Conservation (phyloP, 2,888 invertebrate species). For the Harpagoxenus sublaevis region DNA sequence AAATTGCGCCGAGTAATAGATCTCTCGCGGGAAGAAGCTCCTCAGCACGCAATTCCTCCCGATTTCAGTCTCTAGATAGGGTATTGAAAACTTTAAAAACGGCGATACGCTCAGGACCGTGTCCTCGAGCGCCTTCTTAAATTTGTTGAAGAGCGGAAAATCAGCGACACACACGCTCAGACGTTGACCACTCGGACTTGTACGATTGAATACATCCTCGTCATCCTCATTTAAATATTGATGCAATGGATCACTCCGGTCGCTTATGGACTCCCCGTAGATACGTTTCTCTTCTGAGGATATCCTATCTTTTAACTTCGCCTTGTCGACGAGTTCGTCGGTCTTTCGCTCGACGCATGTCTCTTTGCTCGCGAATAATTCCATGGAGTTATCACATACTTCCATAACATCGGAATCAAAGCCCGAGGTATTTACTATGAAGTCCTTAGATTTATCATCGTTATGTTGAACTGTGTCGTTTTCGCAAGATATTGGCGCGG, state of each 20-base stretch:
- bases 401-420: conserved; percentile 32
- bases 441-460: conserved; percentile 1
- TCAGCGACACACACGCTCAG: conserved; percentile 88
- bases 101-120: conserved; percentile 95
- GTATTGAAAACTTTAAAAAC: conserved; percentile 93
- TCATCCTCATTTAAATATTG: conserved; percentile 87
- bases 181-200: conserved; percentile 83
- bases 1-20: conserved; percentile 91
- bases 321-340: conserved; percentile 63
- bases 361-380: conserved; percentile 68
- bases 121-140: conserved; percentile 92
- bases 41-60: conserved; percentile 92
- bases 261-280: conserved; percentile 89
- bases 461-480: neutral
- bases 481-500: conserved; percentile 11
- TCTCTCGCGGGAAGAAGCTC: conserved; percentile 90
- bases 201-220: conserved; percentile 83
- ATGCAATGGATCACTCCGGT: conserved; percentile 94
- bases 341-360: conserved; percentile 54
- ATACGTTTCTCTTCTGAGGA: conserved; percentile 84
- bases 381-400: conserved; percentile 68
- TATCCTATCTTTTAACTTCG: conserved; percentile 72
- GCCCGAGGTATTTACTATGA: conserved; percentile 31
- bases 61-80: conserved; percentile 94
- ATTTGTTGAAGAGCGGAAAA: conserved; percentile 89